Base-by-base conservation (phyloP, 2,113 vertebrate species). In the Pygoscelis adeliae region DNA sequence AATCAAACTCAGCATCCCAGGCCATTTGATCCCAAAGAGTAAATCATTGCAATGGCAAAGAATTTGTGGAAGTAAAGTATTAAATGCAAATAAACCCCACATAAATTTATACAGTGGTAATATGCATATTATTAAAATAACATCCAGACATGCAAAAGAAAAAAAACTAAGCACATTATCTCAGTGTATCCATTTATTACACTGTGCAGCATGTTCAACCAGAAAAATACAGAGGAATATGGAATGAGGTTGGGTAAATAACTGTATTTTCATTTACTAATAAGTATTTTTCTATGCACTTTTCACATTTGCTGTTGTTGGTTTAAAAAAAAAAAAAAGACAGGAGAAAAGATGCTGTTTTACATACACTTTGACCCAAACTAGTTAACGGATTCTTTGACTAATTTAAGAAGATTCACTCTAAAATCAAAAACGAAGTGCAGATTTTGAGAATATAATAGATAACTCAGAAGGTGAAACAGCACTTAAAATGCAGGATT, bases 311-410 rank as follows among this genome's bases (percentile, higher is more conserved):
- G 11, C 12, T 59, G 10, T 26, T 9, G 19, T 22, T 40, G 17
- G 11, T n/a, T 4, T 5, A 19, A 26, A 40, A 30, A 26, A 34
- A 50, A 63, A 23, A n/a, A 53, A 11, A 7, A 23, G 8, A 62
- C 8, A 42, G 10, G 1, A 36, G 22, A 59, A 59, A 63, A 44
- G 2, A 12, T 63, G 20, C 1, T 52, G 6, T 3, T 62, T 65
- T n/a, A 49, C 0, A 0, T 6, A 53, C 10, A 69, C 6, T 49
- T 83, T n/a, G 10, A 58, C 6, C 1, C 10, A 83, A 74, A 74
- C 4, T 30, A 79, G 4, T 47, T 20, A 86, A 83, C 16, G 8
- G 4, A 42, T 29, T 40, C 63, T 56, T 65, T 7, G 23, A 15
- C 21, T 66, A 85, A 85, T 66, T 74, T 53, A 42, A 21, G 23